Evolutionary conservation across 2,888 invertebrate genomes (phyloP).

Genomic region (Glaucopsyche alexis): DNA sequence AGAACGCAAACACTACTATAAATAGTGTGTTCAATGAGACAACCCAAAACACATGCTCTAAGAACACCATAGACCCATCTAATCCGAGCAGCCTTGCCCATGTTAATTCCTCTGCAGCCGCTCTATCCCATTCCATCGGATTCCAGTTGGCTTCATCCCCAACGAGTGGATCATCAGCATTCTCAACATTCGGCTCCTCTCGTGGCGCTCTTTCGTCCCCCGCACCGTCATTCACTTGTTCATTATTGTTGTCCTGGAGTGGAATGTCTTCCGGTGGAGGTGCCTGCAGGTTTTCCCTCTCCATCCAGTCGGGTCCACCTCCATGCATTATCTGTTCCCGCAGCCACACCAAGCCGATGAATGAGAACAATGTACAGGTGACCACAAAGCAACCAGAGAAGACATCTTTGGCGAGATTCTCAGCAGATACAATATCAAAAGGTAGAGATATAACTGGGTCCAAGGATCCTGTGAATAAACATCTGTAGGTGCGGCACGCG

Average conservation of each 20-base stretch:
- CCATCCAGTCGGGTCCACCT: slow-evolving; percentile 98
- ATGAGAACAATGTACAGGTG: slow-evolving; percentile 96
- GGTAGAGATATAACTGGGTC: slow-evolving; percentile 92
- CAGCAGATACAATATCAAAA: slow-evolving; percentile 94
- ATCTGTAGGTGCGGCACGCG: slow-evolving; percentile 96
- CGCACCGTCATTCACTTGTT: slow-evolving; percentile 61
- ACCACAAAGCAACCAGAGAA: slow-evolving; percentile 98
- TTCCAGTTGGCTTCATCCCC: slow-evolving; percentile 96
- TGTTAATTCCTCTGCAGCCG: slow-evolving; percentile 97
- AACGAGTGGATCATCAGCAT: slow-evolving; percentile 77
- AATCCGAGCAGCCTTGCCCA: slow-evolving; percentile 98
- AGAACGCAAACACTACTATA: slow-evolving; percentile 97
- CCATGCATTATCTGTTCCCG: slow-evolving; percentile 98
- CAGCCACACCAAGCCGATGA: slow-evolving; percentile 98
- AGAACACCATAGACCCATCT: slow-evolving; percentile 97
- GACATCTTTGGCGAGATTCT: slow-evolving; percentile 95
- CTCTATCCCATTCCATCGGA: slow-evolving; percentile 99
- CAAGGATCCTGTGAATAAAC: slow-evolving; percentile 93
- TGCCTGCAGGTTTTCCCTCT: slow-evolving; percentile 82
- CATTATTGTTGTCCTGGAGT: slow-evolving; percentile 74
- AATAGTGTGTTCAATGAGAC: slow-evolving; percentile 98
- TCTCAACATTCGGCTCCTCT: slow-evolving; percentile 63
- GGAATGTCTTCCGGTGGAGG: slow-evolving; percentile 72
- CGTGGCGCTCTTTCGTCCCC: slow-evolving; percentile 57
- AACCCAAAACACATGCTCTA: slow-evolving; percentile 99